Evolutionary conservation across 2,113 vertebrate genomes (phyloP).

Genomic region (Eurypyga helias): DNA sequence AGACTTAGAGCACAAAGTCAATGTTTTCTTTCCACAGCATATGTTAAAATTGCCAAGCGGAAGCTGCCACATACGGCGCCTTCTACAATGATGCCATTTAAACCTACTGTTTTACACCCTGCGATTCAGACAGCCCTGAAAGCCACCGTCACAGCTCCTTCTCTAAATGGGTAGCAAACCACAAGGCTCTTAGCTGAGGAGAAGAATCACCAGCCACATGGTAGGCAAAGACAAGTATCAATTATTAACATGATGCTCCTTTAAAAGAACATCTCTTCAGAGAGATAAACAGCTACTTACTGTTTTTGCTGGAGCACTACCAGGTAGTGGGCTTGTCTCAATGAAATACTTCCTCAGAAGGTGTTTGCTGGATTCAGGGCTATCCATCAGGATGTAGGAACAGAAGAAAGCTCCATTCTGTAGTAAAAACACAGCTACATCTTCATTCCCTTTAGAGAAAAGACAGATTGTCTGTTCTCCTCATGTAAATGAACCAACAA

Average conservation of each 20-base stretch:
- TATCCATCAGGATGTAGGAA: conserved; percentile 93
- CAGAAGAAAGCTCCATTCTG: conserved; percentile 91
- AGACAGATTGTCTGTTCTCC: background rate
- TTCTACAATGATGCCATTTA: background rate
- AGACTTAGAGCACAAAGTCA: background rate
- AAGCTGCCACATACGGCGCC: background rate
- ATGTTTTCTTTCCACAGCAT: background rate
- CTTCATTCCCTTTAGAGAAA: conserved; percentile 83
- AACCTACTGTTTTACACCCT: background rate
- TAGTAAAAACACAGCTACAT: conserved; percentile 89
- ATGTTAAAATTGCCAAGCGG: background rate
- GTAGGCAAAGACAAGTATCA: background rate
- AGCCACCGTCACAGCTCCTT: background rate
- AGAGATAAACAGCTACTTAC: conserved; percentile 63
- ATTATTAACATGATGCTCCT: background rate
- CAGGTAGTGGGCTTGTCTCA: conserved; percentile 53
- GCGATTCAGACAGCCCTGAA: background rate
- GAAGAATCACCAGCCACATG: background rate
- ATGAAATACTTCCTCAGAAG: conserved; percentile 85
- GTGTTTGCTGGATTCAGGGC: conserved; percentile 82
- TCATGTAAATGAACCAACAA: background rate
- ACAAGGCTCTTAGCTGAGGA: background rate
- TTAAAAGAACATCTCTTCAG: background rate
- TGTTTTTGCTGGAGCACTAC: conserved; percentile 54
- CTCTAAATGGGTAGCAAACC: background rate